Conservation (phyloP, 2,888 invertebrate species). For the Euclidia mi region DNA sequence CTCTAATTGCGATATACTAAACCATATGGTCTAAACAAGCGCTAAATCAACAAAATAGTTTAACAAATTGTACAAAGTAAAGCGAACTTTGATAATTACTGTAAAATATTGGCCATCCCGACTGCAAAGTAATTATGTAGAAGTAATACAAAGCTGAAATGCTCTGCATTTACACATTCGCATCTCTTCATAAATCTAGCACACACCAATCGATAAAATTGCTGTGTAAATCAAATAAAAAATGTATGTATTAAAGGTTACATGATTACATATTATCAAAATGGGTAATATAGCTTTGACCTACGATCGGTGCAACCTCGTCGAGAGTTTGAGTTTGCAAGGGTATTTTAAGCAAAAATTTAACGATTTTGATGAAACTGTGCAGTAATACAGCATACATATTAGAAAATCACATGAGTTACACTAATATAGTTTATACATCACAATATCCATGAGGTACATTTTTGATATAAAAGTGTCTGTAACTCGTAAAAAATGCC, state of each 20-base stretch:
- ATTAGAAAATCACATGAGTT: too few relatives aligned
- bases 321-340: too few relatives aligned
- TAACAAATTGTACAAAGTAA: slow-evolving; percentile 54
- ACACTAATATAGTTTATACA: too few relatives aligned
- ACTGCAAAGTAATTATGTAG: slow-evolving; percentile 51
- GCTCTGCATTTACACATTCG: slow-evolving; percentile 43
- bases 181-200: slow-evolving; percentile 42
- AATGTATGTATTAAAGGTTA: too few relatives aligned
- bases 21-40: slow-evolving; percentile 46
- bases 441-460: too few relatives aligned
- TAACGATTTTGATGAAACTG: too few relatives aligned
- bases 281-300: too few relatives aligned
- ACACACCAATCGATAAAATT: slow-evolving; percentile 39
- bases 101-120: slow-evolving; percentile 58
- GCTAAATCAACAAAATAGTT: slow-evolving; percentile 43
- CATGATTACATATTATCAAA: too few relatives aligned
- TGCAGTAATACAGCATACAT: too few relatives aligned
- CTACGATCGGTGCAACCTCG: too few relatives aligned
- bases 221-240: slow-evolving; percentile 43
- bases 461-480: too few relatives aligned
- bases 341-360: too few relatives aligned
- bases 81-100: slow-evolving; percentile 59
- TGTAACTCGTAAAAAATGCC: background rate
- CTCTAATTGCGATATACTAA: slow-evolving; percentile 13
- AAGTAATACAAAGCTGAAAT: slow-evolving; percentile 48